These are phyloP conservation scores for Pseudachorutes palmiensis DNA, from an alignment of 1,140 invertebrate genomes.

Conservation along the genomic window DNA sequence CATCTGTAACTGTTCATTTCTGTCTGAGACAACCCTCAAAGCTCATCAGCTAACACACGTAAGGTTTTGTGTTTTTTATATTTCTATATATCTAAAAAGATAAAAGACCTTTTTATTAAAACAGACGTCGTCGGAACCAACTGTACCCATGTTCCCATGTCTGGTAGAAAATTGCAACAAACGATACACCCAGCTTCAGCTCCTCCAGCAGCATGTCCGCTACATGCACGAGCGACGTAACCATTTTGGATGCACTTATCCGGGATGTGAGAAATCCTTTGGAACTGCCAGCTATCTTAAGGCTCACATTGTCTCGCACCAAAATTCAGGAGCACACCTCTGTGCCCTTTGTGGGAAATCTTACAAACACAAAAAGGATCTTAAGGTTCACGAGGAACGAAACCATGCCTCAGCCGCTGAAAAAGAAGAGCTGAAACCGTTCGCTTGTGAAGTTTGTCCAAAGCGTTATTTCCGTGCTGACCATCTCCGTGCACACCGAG, in stretches of 20 bases:
- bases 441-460: background rate
- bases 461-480: slow-evolving; percentile 4
- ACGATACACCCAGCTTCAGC: background rate
- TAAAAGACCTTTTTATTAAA: background rate
- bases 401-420: background rate
- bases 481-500: background rate
- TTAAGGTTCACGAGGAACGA: background rate
- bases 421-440: background rate
- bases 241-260: background rate
- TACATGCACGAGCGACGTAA: slow-evolving; percentile 2
- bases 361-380: slow-evolving; percentile 5
- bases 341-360: background rate
- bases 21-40: background rate
- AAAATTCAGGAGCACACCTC: background rate
- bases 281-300: background rate
- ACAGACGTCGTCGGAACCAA: background rate
- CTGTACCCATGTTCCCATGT: background rate
- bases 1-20: background rate
- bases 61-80: background rate
- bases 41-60: background rate
- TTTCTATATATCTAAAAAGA: background rate
- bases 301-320: background rate
- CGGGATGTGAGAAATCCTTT: background rate
- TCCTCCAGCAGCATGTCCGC: background rate
- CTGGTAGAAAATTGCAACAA: background rate